Percentiles rank a stretch among this genome's conserved stretches.
phyloP scores from a whole-genome alignment of 2,888 invertebrate species.

The Vandiemenella viatica region DNA sequence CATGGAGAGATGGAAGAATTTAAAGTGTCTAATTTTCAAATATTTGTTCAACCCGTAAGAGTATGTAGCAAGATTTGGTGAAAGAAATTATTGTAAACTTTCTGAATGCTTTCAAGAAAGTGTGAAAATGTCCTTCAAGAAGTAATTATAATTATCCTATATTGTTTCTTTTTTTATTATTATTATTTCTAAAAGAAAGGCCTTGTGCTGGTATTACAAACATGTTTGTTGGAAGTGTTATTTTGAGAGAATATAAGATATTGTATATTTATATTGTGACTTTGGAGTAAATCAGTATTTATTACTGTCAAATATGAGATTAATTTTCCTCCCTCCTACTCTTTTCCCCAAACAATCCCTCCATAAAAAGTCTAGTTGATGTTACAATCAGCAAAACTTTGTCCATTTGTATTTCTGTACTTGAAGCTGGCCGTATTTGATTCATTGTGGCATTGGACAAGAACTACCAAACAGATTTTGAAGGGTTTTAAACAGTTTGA shows the following conservation, averaged over 20 bases:
- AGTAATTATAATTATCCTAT: conserved; percentile 5
- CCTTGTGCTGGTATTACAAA: conserved; percentile 15
- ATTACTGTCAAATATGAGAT: conserved; percentile 31
- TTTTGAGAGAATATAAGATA: conserved; percentile 37
- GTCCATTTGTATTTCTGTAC: too few relatives aligned
- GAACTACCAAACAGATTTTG: too few relatives aligned
- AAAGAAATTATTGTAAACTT: conserved; percentile 3
- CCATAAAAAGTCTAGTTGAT: too few relatives aligned
- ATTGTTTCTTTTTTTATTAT: conserved; percentile 9
- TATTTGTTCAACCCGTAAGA: too few relatives aligned
- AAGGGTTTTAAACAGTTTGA: too few relatives aligned
- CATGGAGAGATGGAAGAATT: too few relatives aligned
- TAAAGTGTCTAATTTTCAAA: too few relatives aligned
- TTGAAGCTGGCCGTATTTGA: too few relatives aligned
- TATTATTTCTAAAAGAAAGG: conserved; percentile 6
- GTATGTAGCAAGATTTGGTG: conserved; percentile 9
- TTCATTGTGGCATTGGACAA: too few relatives aligned
- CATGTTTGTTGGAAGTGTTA: conserved; percentile 30
- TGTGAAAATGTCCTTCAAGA: background rate
- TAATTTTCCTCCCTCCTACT: background rate
- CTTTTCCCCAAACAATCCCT: background rate
- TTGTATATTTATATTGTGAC: conserved; percentile 40
- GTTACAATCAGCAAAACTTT: too few relatives aligned
- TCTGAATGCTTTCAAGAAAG: conserved; percentile 10
- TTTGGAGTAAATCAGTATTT: conserved; percentile 39